Base-by-base conservation (phyloP, 2,113 vertebrate genomes). In the Morphnarchus princeps region DNA sequence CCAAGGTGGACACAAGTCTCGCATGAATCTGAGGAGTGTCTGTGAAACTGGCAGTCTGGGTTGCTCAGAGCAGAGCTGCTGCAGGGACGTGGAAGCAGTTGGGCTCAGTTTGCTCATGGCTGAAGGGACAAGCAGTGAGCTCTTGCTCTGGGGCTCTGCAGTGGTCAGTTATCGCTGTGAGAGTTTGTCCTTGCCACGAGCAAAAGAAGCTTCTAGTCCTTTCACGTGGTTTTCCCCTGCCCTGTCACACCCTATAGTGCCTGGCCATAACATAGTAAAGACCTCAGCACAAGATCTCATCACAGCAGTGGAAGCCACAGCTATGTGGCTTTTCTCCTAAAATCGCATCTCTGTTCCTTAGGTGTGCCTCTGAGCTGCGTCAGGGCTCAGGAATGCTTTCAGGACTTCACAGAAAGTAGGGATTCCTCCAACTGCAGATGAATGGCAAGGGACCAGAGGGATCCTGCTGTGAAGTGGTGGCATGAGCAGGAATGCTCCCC, bases 261-360 rank as follows among this genome's bases (percentile, higher is more conserved):
- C 77, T 3, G 4, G 21, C 57, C 6, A 3, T 45, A 42, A 36
- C 24, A 0, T 19, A 49, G 8, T 28, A 12, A 32, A 11, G 34
- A 67, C 57, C 67, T 42, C 73, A 87, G 73, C 65, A 47, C 4
- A 16, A 13, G 84, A 47, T 69, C 91, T 65, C 73, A 10, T 28
- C 7, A 1, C 11, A 4, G 93, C 80, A 49, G 25, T 57, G 63
- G 52, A 73, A 91, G 78, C 91, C 91, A 76, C 87, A 94, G 89
- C 72, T 89, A 36, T 65, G 85, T 94, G 95, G 92, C 85, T 96
- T 61, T 66, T 49, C 70, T 96, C 84, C 93, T 90, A 76, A 82
- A 87, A 91, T 87, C 54, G 10, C 90, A 49, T 91, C 58, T 59
- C 70, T 42, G 66, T 87, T 85, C 90, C 90, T 82, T 72, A 93